Percentiles rank a stretch among this genome's conserved stretches.
These are phyloP conservation scores for Cariama cristata DNA, from an alignment of 2,113 vertebrate genomes.

Conservation along the genomic window DNA sequence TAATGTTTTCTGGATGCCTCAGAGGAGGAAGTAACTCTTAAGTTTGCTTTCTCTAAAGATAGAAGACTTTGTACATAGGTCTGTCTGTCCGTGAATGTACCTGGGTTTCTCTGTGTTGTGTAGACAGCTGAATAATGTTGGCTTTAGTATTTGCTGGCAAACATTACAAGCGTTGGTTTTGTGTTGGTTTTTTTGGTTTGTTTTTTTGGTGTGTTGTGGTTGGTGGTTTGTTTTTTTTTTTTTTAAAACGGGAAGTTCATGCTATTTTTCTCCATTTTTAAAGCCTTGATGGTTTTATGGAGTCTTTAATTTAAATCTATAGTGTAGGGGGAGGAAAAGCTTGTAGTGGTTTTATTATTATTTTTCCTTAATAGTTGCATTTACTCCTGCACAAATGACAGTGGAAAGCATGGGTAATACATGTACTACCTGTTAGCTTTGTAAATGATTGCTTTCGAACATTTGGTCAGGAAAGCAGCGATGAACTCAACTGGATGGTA, in stretches of 20 bases:
- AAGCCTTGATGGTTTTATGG: background rate
- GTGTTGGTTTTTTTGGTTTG: too few species aligned
- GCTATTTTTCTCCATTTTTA: background rate
- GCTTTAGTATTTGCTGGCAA: background rate
- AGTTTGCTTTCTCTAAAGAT: background rate
- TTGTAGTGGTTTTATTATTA: background rate
- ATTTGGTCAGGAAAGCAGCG: background rate
- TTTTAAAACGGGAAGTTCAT: background rate
- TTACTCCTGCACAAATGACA: background rate
- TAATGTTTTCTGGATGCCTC: background rate
- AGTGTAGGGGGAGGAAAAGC: background rate
- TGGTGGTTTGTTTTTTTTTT: too few species aligned
- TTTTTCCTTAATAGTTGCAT: background rate
- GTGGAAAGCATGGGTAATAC: background rate
- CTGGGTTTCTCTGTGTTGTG: background rate
- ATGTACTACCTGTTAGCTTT: background rate
- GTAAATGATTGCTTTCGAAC: background rate
- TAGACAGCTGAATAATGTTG: background rate
- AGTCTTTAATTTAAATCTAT: background rate
- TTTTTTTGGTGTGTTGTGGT: background rate
- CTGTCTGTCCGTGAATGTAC: background rate
- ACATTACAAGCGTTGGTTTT: background rate
- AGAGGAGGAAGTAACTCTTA: background rate
- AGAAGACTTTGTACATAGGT: background rate
- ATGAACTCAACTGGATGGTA: background rate